phyloP scores from a whole-genome alignment of 2,888 invertebrate species.

The Thysanoteuthis rhombus region DNA sequence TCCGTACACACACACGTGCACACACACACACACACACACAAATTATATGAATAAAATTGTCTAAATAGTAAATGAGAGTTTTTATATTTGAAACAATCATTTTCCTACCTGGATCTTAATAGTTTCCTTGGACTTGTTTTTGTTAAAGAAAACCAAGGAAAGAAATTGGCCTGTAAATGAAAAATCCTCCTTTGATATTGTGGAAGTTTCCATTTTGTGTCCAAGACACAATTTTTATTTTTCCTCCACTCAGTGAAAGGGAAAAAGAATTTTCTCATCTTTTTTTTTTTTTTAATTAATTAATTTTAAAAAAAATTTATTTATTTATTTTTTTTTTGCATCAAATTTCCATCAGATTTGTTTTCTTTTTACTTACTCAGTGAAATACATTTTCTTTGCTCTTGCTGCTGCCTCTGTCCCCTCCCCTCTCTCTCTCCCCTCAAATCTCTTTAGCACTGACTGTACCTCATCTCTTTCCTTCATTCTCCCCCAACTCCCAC shows the following conservation, averaged over 20 bases:
- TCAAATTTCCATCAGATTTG: not conserved
- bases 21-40: not conserved
- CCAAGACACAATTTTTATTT: not conserved
- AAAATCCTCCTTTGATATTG: not conserved
- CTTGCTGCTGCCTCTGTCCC: not conserved
- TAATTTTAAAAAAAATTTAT: too few relatives aligned
- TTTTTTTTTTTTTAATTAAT: not conserved
- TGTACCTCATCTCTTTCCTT: not conserved
- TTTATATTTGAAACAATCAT: not conserved
- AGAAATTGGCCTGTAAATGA: not conserved
- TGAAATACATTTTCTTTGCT: not conserved
- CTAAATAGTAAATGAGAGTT: not conserved
- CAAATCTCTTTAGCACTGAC: not conserved
- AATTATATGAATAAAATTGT: not conserved
- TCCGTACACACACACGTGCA: not conserved
- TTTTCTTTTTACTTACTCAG: not conserved
- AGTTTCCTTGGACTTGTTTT: not conserved
- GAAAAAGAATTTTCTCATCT: too few relatives aligned
- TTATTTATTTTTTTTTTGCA: too few relatives aligned
- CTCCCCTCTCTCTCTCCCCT: not conserved
- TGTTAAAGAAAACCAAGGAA: not conserved
- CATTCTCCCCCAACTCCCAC: not conserved
- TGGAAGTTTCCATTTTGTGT: constrained; percentile 12
- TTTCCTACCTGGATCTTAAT: not conserved
- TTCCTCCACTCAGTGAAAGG: too few relatives aligned